Conservation (phyloP, 2,113 vertebrate genomes). For the Porphyrio hochstetteri region DNA sequence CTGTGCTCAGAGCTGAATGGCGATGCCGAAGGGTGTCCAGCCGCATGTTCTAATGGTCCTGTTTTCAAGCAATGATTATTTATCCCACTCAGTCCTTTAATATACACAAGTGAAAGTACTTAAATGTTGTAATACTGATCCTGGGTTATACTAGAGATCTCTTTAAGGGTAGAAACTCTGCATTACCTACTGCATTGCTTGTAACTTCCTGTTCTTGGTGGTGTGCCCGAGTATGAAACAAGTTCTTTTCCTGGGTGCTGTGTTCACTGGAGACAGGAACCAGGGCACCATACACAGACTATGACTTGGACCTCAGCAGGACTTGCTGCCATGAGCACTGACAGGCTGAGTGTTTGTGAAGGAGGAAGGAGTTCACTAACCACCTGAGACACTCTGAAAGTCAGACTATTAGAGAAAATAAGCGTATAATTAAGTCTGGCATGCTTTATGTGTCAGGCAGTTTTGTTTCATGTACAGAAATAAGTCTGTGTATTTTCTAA, state of each 20-base stretch:
- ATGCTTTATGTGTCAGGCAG: background rate
- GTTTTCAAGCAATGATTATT: background rate
- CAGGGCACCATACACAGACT: too few species aligned
- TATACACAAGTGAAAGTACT: background rate
- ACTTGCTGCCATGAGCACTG: background rate
- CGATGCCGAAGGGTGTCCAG: fast-evolving
- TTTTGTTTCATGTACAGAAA: background rate
- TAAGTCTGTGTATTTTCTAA: background rate
- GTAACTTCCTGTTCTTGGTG: background rate
- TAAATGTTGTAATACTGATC: fast-evolving
- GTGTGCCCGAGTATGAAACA: background rate
- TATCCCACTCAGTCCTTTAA: background rate
- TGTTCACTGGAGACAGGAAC: background rate
- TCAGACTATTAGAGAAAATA: background rate
- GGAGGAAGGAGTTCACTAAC: background rate
- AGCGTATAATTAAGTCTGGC: background rate
- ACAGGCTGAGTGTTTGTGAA: fast-evolving
- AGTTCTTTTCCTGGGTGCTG: background rate
- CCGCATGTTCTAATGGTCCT: too few species aligned
- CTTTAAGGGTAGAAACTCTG: too few species aligned
- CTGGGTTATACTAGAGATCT: background rate
- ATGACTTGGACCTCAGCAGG: background rate
- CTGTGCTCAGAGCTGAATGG: fast-evolving
- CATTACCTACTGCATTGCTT: too few species aligned
- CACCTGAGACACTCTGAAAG: background rate